Conservation (phyloP, 2,113 vertebrate genomes). For the Laterallus jamaicensis region DNA sequence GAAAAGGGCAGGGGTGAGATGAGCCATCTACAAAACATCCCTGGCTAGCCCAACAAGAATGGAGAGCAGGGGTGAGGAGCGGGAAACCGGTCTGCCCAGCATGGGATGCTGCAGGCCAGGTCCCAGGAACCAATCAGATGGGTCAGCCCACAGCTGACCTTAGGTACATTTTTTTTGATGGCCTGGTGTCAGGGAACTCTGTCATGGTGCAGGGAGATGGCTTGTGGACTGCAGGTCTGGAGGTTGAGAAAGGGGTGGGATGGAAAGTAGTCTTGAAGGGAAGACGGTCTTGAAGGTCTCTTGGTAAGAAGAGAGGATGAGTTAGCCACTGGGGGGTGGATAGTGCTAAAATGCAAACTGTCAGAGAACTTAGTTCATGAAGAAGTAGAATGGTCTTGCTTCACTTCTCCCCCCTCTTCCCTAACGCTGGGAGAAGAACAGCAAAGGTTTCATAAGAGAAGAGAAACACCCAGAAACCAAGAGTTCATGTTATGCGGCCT, state of each 20-base stretch:
- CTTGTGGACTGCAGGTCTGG: neutral
- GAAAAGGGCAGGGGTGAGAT: neutral
- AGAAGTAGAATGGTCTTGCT: neutral
- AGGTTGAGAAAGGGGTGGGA: neutral
- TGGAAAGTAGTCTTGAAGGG: neutral
- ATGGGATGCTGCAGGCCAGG: neutral
- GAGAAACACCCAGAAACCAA: neutral
- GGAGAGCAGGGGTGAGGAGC: neutral
- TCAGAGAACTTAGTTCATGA: neutral
- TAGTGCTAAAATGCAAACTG: neutral
- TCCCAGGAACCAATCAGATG: neutral
- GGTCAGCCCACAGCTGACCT: neutral
- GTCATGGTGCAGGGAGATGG: neutral
- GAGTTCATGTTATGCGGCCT: neutral
- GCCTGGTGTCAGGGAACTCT: neutral
- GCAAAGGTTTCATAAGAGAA: neutral
- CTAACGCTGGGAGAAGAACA: neutral
- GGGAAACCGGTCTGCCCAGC: neutral
- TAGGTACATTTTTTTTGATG: neutral
- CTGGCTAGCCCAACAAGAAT: neutral
- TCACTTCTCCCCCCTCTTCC: neutral
- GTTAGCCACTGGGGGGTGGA: neutral
- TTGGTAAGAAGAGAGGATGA: neutral
- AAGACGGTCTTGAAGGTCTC: neutral
- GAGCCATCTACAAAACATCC: neutral